Conservation (phyloP, 2,113 vertebrate species). For the Lasiurus cinereus region DNA sequence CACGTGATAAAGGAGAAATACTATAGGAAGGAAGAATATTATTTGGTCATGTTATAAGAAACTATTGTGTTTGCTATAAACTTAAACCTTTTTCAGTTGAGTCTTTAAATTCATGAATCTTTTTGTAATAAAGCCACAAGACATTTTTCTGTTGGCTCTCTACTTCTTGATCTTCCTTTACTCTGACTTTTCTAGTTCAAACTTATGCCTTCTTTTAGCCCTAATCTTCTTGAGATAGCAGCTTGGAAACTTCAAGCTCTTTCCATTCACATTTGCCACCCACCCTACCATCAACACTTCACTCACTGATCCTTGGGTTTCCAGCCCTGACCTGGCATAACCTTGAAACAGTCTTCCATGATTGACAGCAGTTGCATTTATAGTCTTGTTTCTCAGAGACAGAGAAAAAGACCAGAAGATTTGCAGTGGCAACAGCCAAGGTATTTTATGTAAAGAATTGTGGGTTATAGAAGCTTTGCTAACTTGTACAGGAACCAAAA, state of each 20-base stretch:
- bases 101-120: slow-evolving; percentile 51
- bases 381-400: slow-evolving; percentile 69
- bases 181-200: slow-evolving; percentile 55
- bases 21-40: neutral
- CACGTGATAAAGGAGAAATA: neutral
- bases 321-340: slow-evolving; percentile 79
- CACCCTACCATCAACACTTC: slow-evolving; percentile 70
- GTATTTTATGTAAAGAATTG: slow-evolving; percentile 77
- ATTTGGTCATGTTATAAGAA: slow-evolving; percentile 35
- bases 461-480: slow-evolving; percentile 74
- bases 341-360: slow-evolving; percentile 67
- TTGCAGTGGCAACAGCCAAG: slow-evolving; percentile 76
- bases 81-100: slow-evolving; percentile 27
- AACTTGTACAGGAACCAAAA: slow-evolving; percentile 65
- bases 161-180: slow-evolving; percentile 56
- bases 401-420: slow-evolving; percentile 78
- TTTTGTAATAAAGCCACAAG: slow-evolving; percentile 56
- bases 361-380: slow-evolving; percentile 79
- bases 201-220: slow-evolving; percentile 60
- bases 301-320: slow-evolving; percentile 72
- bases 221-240: slow-evolving; percentile 74
- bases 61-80: neutral
- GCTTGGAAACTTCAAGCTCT: slow-evolving; percentile 75
- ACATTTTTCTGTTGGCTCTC: slow-evolving; percentile 32
- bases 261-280: slow-evolving; percentile 70